These are phyloP conservation scores for Amorpha juglandis DNA, from an alignment of 2,888 invertebrate genomes.

Conservation along the genomic window DNA sequence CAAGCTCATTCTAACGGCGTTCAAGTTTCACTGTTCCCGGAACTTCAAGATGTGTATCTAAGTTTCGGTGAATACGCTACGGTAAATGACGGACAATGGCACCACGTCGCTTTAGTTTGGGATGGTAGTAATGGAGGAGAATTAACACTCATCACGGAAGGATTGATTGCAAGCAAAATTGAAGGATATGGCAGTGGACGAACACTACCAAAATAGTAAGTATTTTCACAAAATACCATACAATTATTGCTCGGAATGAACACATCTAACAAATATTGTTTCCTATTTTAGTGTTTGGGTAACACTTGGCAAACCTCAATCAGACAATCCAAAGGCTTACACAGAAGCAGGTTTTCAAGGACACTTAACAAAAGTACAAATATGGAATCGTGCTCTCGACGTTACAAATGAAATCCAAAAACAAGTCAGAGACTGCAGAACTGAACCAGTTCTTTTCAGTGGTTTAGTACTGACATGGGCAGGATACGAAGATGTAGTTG, in stretches of 20 bases:
- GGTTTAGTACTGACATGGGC: constrained; percentile 96
- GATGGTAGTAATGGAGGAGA: constrained; percentile 93
- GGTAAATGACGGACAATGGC: constrained; percentile 98
- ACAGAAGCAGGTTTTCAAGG: constrained; percentile 98
- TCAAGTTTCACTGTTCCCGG: constrained; percentile 94
- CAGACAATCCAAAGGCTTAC: constrained; percentile 91
- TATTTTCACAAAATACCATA: constrained; percentile 33
- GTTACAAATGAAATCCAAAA: constrained; percentile 96
- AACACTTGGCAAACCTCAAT: constrained; percentile 94
- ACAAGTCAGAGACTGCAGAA: constrained; percentile 96
- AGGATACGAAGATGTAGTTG: constrained; percentile 94
- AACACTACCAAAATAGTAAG: constrained; percentile 92
- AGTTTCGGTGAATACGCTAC: constrained; percentile 96
- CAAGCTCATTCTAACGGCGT: constrained; percentile 97
- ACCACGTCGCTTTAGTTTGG: constrained; percentile 98
- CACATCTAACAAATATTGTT: constrained; percentile 4
- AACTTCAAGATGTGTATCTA: constrained; percentile 94
- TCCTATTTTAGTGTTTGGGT: constrained; percentile 91
- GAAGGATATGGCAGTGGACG: constrained; percentile 94
- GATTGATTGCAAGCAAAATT: constrained; percentile 95
- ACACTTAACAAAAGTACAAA: constrained; percentile 95
- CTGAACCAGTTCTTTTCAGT: constrained; percentile 94
- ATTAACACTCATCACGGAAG: constrained; percentile 96
- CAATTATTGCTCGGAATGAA: background rate
- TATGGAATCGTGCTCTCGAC: constrained; percentile 96